phyloP scores from a whole-genome alignment of 30 jellyfish, hydroid and myxozoan genomes.

The Aurelia sp. region DNA sequence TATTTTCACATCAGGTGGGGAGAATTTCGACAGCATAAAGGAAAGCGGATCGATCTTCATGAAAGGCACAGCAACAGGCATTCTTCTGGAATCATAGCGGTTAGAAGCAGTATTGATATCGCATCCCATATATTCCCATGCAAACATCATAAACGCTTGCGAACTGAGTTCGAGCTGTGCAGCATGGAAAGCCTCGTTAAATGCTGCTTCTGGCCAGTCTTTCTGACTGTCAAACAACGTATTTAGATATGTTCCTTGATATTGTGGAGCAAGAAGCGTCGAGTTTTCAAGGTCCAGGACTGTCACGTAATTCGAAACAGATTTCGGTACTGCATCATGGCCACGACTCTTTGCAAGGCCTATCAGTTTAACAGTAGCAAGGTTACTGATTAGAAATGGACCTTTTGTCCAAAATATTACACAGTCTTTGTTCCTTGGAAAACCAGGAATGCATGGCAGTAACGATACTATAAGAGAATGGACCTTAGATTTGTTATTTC shows the following conservation, averaged over 20 bases:
- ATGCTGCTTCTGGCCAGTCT: slow-evolving; percentile 82
- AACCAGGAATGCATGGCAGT: slow-evolving; percentile 74
- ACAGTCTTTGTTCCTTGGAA: slow-evolving; percentile 34
- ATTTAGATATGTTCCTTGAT: slow-evolving; percentile 62
- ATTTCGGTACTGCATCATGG: slow-evolving; percentile 54
- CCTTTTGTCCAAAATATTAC: slow-evolving; percentile 82
- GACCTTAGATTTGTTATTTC: slow-evolving; percentile 33
- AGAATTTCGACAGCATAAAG: slow-evolving; percentile 32
- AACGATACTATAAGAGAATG: slow-evolving; percentile 62
- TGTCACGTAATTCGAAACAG: slow-evolving; percentile 79
- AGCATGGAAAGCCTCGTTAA: slow-evolving; percentile 47
- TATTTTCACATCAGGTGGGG: slow-evolving; percentile 44
- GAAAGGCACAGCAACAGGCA: background rate
- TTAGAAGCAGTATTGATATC: background rate
- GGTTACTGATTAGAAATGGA: slow-evolving; percentile 52
- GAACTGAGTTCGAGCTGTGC: slow-evolving; percentile 57
- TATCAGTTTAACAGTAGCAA: slow-evolving; percentile 67
- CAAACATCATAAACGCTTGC: slow-evolving; percentile 55
- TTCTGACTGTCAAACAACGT: slow-evolving; percentile 65
- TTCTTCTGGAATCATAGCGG: background rate
- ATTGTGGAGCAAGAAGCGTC: slow-evolving; percentile 81
- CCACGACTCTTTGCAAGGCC: slow-evolving; percentile 80
- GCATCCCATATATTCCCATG: slow-evolving; percentile 32
- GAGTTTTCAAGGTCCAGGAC: slow-evolving; percentile 77
- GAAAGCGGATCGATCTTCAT: slow-evolving; percentile 46